phyloP scores from a whole-genome alignment of 2,113 vertebrate genomes.

The Lophura nycthemera region DNA sequence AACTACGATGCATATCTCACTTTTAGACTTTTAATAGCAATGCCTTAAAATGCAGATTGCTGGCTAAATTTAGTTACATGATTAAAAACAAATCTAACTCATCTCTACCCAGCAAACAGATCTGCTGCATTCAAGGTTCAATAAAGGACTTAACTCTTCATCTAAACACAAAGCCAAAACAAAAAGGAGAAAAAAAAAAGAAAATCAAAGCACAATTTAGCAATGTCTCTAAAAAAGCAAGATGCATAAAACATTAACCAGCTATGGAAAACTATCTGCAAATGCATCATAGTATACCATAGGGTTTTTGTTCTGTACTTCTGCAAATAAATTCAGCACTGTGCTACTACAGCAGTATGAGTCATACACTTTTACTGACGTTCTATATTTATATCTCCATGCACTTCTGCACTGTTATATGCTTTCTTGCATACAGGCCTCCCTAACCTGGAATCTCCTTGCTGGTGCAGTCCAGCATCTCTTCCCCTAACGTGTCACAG shows the following conservation, averaged over 20 bases:
- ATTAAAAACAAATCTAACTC: conserved; percentile 79
- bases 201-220: conserved; percentile 34
- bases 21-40: conserved; percentile 79
- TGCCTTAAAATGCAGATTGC: conserved; percentile 80
- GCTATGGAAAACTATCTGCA: conserved; percentile 37
- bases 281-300: conserved; percentile 50
- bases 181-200: not conserved
- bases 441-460: conserved; percentile 23
- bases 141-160: conserved; percentile 61
- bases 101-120: conserved; percentile 70
- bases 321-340: conserved; percentile 68
- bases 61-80: conserved; percentile 78
- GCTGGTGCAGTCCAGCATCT: not conserved
- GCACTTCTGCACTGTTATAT: conserved; percentile 41
- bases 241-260: conserved; percentile 60
- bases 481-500: not conserved
- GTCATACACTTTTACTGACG: conserved; percentile 57
- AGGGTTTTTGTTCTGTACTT: conserved; percentile 53
- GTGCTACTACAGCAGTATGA: conserved; percentile 65
- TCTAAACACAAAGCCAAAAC: conserved; percentile 41
- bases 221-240: conserved; percentile 6
- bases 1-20: conserved; percentile 72
- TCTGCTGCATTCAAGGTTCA: conserved; percentile 69
- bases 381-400: conserved; percentile 58
- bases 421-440: conserved; percentile 1